Evolutionary conservation across 2,797 vertebrate genomes (phyloP), one percentile per base, ranked within the genome.

Genomic region (Eurystomus glaucurus): DNA sequence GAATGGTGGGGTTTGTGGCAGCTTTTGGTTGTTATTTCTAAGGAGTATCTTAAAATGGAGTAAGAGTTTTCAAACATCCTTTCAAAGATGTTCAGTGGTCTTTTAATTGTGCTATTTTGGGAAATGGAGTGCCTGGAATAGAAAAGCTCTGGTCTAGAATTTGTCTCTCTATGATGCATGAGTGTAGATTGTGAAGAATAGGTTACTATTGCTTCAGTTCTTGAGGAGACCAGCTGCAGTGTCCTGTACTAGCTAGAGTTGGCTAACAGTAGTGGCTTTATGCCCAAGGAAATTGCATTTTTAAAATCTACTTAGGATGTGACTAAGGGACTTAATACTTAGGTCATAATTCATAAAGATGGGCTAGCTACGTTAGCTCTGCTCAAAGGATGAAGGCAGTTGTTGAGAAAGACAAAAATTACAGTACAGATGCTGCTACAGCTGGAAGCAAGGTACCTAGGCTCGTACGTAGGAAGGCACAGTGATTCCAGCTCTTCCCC

Each of bases 281-380:
- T 61, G 72, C 69, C 75, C 48, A 52, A 71, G 43, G 35, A 65
- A 78, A 69, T 33, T 48, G 46, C 55, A 51, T 46, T 55, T 55
- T 41, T 91, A 86, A 54, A 93, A 79, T 89, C 51, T n/a, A 65
- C 22, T 85, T 85, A 65, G 66, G 66, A 82, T 78, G 77, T 85
- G 61, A 65, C 51, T 69, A 70, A 79, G 46, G 57, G 26, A 46
- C 29, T 60, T 75, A 65, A 55, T 50, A 82, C 55, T 68, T 51
- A 76, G 46, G 41, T 60, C 46, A 51, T 86, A 82, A 85, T 65
- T 91, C 71, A 79, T 68, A 60, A 82, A 78, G 85, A 69, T 41
- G 41, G 55, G 35, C 37, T 41, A 55, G 51, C 41, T 65, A 51
- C 3, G 20, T 74, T 88, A 71, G 16, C 69, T 28, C 26, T 51